These are phyloP conservation scores for Erpobdella octoculata DNA, from an alignment of 2,888 invertebrate species.

Conservation along the genomic window DNA sequence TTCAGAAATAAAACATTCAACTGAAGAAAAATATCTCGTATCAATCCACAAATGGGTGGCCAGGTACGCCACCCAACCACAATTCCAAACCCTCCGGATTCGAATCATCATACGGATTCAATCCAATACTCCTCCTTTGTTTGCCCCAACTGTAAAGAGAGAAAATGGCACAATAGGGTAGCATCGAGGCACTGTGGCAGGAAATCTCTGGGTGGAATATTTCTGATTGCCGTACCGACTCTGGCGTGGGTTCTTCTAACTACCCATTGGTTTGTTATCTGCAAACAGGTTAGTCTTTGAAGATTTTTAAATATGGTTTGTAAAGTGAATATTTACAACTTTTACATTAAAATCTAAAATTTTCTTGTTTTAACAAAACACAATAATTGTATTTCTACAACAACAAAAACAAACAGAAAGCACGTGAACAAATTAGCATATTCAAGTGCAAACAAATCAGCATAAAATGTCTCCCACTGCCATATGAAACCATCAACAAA, in stretches of 20 bases:
- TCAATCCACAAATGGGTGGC: conserved; percentile 10
- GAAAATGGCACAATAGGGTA: background rate
- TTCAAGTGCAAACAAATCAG: no score
- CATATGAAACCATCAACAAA: no score
- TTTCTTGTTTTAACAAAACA: no score
- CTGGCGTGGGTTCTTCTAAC: background rate
- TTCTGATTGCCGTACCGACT: conserved; percentile 1
- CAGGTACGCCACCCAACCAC: background rate
- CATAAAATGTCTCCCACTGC: no score
- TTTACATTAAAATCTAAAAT: no score
- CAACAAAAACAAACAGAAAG: no score
- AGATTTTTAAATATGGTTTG: no score
- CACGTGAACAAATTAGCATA: no score
- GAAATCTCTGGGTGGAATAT: background rate
- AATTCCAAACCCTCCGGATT: background rate
- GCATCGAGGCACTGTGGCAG: background rate
- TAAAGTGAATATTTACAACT: no score
- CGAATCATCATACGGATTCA: background rate
- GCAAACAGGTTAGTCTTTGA: conserved; percentile 15
- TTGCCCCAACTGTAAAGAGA: conserved; percentile 13
- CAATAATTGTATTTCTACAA: no score
- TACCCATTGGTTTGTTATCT: background rate
- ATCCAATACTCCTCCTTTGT: conserved; percentile 7
- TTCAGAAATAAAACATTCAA: no score
- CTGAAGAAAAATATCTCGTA: no score